phyloP scores from a whole-genome alignment of 2,888 invertebrate species.

The Lochmaea crataegi region DNA sequence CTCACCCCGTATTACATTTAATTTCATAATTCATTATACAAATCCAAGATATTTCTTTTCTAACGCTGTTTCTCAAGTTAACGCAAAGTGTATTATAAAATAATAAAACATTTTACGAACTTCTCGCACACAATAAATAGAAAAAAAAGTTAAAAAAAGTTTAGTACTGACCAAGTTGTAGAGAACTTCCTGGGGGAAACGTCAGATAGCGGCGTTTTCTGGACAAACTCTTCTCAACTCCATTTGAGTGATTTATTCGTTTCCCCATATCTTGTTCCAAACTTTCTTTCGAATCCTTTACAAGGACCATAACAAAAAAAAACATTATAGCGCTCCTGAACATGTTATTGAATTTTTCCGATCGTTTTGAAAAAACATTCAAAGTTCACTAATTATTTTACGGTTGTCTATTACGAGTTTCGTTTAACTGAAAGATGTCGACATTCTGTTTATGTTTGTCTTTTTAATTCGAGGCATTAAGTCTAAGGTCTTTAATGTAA shows the following conservation, averaged over 20 bases:
- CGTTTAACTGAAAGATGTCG: slow-evolving; percentile 12
- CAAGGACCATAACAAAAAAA: slow-evolving; percentile 39
- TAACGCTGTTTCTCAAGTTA: too few relatives aligned
- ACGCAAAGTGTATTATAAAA: too few relatives aligned
- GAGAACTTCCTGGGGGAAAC: slow-evolving; percentile 58
- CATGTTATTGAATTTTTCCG: slow-evolving; percentile 13
- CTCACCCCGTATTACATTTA: too few relatives aligned
- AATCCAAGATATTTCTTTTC: too few relatives aligned
- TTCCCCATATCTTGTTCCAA: slow-evolving; percentile 49
- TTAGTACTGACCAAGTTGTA: slow-evolving; percentile 62
- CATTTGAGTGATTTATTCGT: slow-evolving; percentile 46
- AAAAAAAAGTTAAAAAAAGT: slow-evolving; percentile 31
- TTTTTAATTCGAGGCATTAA: slow-evolving; percentile 22
- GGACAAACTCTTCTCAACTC: slow-evolving; percentile 46
- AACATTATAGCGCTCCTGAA: slow-evolving; percentile 27
- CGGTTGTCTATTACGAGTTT: slow-evolving; percentile 39
- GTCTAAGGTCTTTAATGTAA: too few relatives aligned
- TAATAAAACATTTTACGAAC: background rate
- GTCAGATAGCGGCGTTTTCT: slow-evolving; percentile 52
- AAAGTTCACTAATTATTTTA: slow-evolving; percentile 41
- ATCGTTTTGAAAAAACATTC: background rate
- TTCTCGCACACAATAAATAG: background rate
- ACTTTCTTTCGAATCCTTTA: slow-evolving; percentile 45
- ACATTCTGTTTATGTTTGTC: slow-evolving; percentile 29
- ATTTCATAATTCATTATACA: too few relatives aligned